Evolutionary conservation across 2,888 invertebrate genomes (phyloP).

Genomic region (Caradrina kadenii): DNA sequence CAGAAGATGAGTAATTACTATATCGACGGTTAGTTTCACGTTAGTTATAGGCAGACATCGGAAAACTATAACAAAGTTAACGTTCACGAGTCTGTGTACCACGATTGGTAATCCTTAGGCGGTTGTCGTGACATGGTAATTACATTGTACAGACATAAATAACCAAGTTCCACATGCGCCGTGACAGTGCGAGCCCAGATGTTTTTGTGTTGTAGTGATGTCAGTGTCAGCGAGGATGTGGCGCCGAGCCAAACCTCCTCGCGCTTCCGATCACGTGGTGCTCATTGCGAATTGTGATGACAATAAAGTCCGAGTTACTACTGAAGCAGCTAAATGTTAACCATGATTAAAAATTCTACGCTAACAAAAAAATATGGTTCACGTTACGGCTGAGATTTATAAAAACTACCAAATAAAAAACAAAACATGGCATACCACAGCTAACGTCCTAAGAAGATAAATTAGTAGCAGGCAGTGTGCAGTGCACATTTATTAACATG

Average conservation of each 20-base stretch:
- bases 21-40: conserved; percentile 10
- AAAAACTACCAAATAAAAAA: conserved; percentile 11
- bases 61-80: conserved; percentile 32
- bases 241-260: conserved; percentile 60
- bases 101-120: conserved; percentile 22
- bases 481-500: conserved; percentile 14
- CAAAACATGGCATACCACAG: conserved; percentile 14
- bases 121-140: conserved; percentile 33
- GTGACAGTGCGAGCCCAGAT: conserved; percentile 46
- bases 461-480: conserved; percentile 11
- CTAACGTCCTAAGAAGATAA: conserved; percentile 8
- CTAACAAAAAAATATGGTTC: conserved; percentile 10
- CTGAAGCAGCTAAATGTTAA: background rate
- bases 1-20: conserved; percentile 24
- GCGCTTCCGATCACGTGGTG: conserved; percentile 50
- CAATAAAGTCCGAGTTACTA: conserved; percentile 19
- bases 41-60: conserved; percentile 7
- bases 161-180: conserved; percentile 39
- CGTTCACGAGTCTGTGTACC: conserved; percentile 22
- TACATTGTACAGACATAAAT: conserved; percentile 35
- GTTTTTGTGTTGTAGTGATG: conserved; percentile 45
- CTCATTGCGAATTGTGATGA: conserved; percentile 5
- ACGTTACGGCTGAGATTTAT: conserved; percentile 12
- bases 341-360: conserved; percentile 9
- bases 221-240: conserved; percentile 62